Evolutionary conservation across 2,888 invertebrate species (phyloP).

Genomic region (Drosophila cracens): DNA sequence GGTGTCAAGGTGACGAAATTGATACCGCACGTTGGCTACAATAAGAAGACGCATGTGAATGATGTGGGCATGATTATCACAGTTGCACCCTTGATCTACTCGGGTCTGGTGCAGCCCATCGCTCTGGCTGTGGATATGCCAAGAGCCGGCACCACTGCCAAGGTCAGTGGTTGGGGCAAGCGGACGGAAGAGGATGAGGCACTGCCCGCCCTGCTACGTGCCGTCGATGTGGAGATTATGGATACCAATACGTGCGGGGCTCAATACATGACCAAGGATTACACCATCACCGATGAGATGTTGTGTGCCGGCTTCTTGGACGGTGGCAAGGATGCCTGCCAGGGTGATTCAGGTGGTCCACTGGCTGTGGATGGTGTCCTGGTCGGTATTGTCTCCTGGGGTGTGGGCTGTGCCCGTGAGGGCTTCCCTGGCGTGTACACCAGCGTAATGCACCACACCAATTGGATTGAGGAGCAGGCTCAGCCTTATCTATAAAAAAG

Average conservation of each 20-base stretch:
- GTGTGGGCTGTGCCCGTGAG: constrained; percentile 77
- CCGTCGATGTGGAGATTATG: constrained; percentile 86
- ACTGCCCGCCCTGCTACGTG: constrained; percentile 83
- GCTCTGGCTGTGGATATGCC: constrained; percentile 67
- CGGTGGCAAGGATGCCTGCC: constrained; percentile 79
- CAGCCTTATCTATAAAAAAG: constrained; percentile 57
- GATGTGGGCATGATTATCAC: constrained; percentile 87
- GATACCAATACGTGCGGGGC: constrained; percentile 84
- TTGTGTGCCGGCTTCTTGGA: constrained; percentile 75
- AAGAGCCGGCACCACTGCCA: constrained; percentile 58
- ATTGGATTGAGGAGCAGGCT: constrained; percentile 72
- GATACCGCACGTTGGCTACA: constrained; percentile 68
- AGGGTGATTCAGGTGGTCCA: constrained; percentile 83
- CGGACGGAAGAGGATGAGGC: constrained; percentile 65
- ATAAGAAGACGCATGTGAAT: constrained; percentile 85
- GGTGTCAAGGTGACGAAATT: constrained; percentile 68
- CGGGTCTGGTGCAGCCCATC: constrained; percentile 84
- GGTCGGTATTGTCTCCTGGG: constrained; percentile 83
- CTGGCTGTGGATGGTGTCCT: constrained; percentile 66
- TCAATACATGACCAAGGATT: constrained; percentile 83
- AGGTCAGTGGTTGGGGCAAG: constrained; percentile 82
- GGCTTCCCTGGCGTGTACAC: constrained; percentile 81
- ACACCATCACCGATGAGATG: constrained; percentile 77
- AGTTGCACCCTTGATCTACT: constrained; percentile 84
- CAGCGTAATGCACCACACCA: constrained; percentile 58